Evolutionary conservation across 2,888 invertebrate species (phyloP).

Genomic region (Monopis laevigella): DNA sequence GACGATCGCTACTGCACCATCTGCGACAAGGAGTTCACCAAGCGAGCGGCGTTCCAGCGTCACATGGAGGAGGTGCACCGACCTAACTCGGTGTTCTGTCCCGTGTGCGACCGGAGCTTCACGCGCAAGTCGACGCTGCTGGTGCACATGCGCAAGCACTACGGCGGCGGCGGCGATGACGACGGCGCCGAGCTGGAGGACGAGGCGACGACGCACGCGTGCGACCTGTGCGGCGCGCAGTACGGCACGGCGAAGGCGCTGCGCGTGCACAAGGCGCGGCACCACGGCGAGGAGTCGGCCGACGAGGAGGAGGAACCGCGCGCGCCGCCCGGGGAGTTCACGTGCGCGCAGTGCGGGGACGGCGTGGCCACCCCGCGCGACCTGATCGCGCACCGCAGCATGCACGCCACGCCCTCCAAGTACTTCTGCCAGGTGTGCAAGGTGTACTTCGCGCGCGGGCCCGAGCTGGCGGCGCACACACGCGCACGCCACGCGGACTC

Average conservation of each 20-base stretch:
- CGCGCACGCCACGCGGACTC: constrained; percentile 60
- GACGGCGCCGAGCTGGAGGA: constrained; percentile 28
- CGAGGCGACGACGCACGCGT: constrained; percentile 52
- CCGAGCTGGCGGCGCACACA: constrained; percentile 56
- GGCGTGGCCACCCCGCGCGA: constrained; percentile 63
- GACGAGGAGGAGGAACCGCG: constrained; percentile 47
- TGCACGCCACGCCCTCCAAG: constrained; percentile 59
- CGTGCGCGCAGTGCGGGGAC: constrained; percentile 65
- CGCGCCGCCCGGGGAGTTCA: constrained; percentile 53
- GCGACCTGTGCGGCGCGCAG: constrained; percentile 69
- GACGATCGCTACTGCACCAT: constrained; percentile 67
- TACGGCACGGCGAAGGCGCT: constrained; percentile 68
- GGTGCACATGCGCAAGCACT: constrained; percentile 71
- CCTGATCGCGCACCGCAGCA: constrained; percentile 63
- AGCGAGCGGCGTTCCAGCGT: constrained; percentile 66
- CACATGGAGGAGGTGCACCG: constrained; percentile 69
- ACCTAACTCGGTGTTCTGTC: constrained; percentile 66
- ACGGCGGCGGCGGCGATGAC: constrained; percentile 36
- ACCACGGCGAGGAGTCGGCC: constrained; percentile 56
- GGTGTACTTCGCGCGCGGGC: constrained; percentile 53
- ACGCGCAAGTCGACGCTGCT: constrained; percentile 70
- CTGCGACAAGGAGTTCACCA: constrained; percentile 70
- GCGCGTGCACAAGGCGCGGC: constrained; percentile 67
- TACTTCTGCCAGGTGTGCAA: constrained; percentile 70
- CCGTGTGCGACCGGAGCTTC: constrained; percentile 70